phyloP scores from a whole-genome alignment of 2,797 vertebrate species.

The Hyperoplus lanceolatus region DNA sequence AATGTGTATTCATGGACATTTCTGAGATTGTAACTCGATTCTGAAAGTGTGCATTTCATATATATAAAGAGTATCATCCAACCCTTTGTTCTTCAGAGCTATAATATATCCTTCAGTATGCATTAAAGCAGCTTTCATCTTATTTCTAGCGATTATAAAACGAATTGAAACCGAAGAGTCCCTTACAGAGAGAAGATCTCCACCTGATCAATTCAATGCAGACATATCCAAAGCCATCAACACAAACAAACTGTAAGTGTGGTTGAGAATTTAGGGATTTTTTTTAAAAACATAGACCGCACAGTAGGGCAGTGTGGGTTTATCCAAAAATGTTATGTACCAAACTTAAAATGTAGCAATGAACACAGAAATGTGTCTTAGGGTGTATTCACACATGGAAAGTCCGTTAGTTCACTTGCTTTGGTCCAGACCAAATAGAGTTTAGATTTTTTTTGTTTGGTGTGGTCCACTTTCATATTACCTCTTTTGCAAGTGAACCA shows the following conservation, averaged over 20 bases:
- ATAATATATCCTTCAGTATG: background rate
- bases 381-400: too few relatives aligned
- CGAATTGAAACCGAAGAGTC: background rate
- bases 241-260: background rate
- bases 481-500: too few relatives aligned
- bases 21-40: slow-evolving; percentile 26
- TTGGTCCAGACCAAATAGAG: too few relatives aligned
- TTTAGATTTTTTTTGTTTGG: too few relatives aligned
- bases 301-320: background rate
- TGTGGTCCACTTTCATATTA: too few relatives aligned
- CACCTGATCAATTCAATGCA: background rate
- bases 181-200: background rate
- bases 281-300: background rate
- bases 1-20: slow-evolving; percentile 22
- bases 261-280: background rate
- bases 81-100: background rate
- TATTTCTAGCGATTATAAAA: background rate
- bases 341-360: background rate
- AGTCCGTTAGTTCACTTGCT: too few relatives aligned
- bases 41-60: slow-evolving; percentile 14
- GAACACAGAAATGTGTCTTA: background rate
- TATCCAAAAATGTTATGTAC: background rate
- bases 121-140: slow-evolving; percentile 2
- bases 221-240: background rate
- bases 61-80: background rate